Conservation (phyloP, 2,888 invertebrate genomes). For the Ferdinandea cuprea region DNA sequence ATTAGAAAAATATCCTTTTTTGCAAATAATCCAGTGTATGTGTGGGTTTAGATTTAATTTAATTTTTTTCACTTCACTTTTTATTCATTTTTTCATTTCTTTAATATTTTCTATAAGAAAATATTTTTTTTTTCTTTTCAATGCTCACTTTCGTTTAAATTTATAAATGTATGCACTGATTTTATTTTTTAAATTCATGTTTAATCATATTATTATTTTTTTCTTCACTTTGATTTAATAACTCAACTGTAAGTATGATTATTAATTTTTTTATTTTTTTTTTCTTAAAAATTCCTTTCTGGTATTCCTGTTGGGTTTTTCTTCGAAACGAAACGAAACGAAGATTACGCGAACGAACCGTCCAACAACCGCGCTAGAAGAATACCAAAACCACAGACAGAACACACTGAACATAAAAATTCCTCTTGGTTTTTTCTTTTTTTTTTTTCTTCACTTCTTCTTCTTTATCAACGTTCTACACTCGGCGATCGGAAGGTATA, state of each 20-base stretch:
- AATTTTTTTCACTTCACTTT: slow-evolving; percentile 60
- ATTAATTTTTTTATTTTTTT: slow-evolving; percentile 42
- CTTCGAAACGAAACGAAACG: slow-evolving; percentile 57
- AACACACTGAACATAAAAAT: slow-evolving; percentile 74
- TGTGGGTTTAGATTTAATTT: slow-evolving; percentile 59
- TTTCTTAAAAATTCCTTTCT: slow-evolving; percentile 50
- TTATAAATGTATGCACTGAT: slow-evolving; percentile 63
- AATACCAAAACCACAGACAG: slow-evolving; percentile 69
- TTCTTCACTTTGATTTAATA: slow-evolving; percentile 18
- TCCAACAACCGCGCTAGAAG: slow-evolving; percentile 63
- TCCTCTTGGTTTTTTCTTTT: slow-evolving; percentile 45
- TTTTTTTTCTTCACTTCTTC: slow-evolving; percentile 41
- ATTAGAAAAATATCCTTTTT: slow-evolving; percentile 42
- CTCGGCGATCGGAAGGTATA: slow-evolving; percentile 66
- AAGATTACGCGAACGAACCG: slow-evolving; percentile 71
- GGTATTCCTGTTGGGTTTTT: slow-evolving; percentile 66
- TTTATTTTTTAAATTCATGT: slow-evolving; percentile 68
- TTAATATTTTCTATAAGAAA: slow-evolving; percentile 40
- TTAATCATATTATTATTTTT: slow-evolving; percentile 51
- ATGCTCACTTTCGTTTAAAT: slow-evolving; percentile 72
- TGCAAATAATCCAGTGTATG: slow-evolving; percentile 79
- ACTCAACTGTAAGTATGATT: no score
- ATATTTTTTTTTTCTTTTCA: slow-evolving; percentile 32
- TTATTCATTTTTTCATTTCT: slow-evolving; percentile 52
- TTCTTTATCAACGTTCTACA: slow-evolving; percentile 58